These are phyloP conservation scores for Protodeltote pygarga DNA, from an alignment of 2,888 invertebrate species.

Conservation along the genomic window DNA sequence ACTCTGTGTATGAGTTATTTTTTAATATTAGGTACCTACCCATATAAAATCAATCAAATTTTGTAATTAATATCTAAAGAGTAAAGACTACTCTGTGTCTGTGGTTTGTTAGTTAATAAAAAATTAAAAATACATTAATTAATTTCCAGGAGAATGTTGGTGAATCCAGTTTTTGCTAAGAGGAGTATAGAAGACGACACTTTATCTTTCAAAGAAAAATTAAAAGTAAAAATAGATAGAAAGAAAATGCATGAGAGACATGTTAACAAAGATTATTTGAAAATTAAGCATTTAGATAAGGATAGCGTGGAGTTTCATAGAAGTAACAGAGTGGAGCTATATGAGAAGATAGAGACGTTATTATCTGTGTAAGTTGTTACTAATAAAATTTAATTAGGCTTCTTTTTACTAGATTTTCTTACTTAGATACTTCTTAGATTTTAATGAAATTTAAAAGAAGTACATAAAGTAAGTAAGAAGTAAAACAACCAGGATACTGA, in stretches of 20 bases:
- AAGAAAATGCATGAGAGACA: slow-evolving; percentile 72
- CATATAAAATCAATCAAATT: no score
- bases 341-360: slow-evolving; percentile 88
- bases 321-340: slow-evolving; percentile 87
- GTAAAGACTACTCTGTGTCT: no score
- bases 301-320: slow-evolving; percentile 85
- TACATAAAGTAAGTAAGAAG: no score
- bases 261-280: slow-evolving; percentile 61
- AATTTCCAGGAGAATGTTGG: slow-evolving; percentile 79
- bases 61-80: no score
- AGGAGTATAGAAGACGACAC: slow-evolving; percentile 62
- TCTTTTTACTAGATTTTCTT: no score
- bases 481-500: no score
- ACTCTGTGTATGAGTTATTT: no score
- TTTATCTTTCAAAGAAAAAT: slow-evolving; percentile 67
- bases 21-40: no score
- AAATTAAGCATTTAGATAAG: slow-evolving; percentile 61
- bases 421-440: no score
- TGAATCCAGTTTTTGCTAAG: slow-evolving; percentile 75
- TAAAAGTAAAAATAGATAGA: slow-evolving; percentile 70
- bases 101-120: no score
- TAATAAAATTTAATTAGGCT: background rate
- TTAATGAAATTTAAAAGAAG: no score
- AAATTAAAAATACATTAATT: no score
- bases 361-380: slow-evolving; percentile 86